Base-by-base conservation (phyloP, 2,113 vertebrate genomes). In the Hydrochoerus hydrochaeris region DNA sequence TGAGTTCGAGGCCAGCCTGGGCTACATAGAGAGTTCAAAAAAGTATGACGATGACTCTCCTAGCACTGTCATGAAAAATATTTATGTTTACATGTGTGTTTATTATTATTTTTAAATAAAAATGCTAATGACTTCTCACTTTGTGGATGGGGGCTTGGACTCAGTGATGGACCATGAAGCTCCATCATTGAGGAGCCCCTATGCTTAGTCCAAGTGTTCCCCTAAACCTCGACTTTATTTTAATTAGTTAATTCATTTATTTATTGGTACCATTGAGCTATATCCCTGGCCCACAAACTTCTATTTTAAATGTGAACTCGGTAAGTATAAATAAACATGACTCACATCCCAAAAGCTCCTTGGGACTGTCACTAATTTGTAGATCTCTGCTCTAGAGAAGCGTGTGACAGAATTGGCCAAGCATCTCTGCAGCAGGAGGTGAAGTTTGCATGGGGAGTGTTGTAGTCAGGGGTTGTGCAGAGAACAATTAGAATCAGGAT, bases 81-180 rank as follows among this genome's bases (percentile, higher is more conserved):
- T 78, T 73, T 84, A 49, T 65, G 54, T 81, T 82, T 54, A 75
- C 32, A 28, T 81, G 63, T 49, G 26, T 35, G 28, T 63, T 71
- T 87, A 58, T 49, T 90, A 3, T 58, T 67, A 95, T 90, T 58
- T 90, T 86, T 24, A 83, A 75, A 77, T 67, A 5, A 65, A 95
- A 88, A 82, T 82, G 35, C 67, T 58, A 49, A 82, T 35, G 7
- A 85, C 20, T 67, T 46, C 41, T 49, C 80, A 82, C 54, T 57
- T 38, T n/a, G 35, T 19, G 78, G 52, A 22, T 32, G 5, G 35
- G 54, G 41, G 19, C 28, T 35, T 16, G 32, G 19, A 12, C 20
- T 57, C 52, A 81, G 78, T 57, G 11, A 11, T 38, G 49, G 20
- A n/a, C 10, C 32, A 57, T 13, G 78, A 24, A 75, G 20, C 9